These are phyloP conservation scores for Brachypodius melanocephalos DNA, from an alignment of 2,113 vertebrate genomes.

Conservation along the genomic window DNA sequence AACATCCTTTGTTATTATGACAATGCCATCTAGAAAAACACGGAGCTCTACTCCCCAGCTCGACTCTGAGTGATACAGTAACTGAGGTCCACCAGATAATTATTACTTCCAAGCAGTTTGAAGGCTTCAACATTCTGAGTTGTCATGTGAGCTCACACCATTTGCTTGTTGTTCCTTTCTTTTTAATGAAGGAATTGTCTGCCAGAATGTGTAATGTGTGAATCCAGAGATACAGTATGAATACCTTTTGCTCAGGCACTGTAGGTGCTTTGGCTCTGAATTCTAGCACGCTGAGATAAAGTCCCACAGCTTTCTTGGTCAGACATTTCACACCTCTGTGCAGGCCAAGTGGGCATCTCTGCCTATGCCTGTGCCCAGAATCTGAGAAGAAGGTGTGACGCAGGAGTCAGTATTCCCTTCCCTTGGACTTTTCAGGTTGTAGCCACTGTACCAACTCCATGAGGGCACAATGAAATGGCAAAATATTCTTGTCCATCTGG, in stretches of 20 bases:
- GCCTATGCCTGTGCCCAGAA: not conserved
- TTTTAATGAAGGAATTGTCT: not conserved
- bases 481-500: slow-evolving; percentile 45
- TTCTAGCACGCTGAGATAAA: not conserved
- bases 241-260: not conserved
- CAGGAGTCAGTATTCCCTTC: not conserved
- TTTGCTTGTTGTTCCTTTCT: not conserved
- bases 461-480: not conserved
- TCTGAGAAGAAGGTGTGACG: not conserved
- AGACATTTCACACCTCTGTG: not conserved
- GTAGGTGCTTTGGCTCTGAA: slow-evolving; percentile 6
- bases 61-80: not conserved
- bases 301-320: not conserved
- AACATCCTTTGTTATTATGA: not conserved
- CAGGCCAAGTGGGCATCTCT: not conserved
- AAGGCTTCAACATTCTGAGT: not conserved
- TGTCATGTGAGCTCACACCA: not conserved
- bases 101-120: not conserved
- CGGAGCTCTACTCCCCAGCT: not conserved
- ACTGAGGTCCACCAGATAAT: not conserved
- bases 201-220: not conserved
- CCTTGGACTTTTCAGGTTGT: not conserved
- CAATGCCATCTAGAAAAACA: not conserved
- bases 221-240: not conserved
- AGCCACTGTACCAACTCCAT: not conserved